Evolutionary conservation across 2,888 invertebrate species (phyloP).

Genomic region (Torymus aiolomorphi): DNA sequence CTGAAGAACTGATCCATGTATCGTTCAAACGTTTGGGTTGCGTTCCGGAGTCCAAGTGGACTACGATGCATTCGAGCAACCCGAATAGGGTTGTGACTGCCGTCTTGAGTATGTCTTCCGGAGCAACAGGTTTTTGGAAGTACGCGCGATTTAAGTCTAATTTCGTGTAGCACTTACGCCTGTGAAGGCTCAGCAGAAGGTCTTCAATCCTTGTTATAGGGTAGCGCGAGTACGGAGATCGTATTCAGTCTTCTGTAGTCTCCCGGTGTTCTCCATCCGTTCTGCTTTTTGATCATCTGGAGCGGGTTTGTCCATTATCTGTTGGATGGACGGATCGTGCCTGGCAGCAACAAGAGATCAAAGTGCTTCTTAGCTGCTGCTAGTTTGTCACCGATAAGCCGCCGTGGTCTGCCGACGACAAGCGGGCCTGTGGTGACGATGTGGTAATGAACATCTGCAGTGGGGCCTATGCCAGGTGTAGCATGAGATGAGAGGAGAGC

Average conservation of each 20-base stretch:
- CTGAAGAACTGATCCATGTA: no score
- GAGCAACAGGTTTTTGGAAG: no score
- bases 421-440: not conserved
- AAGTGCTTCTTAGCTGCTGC: not conserved
- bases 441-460: not conserved
- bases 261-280: not conserved
- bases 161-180: not conserved
- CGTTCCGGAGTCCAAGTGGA: no score
- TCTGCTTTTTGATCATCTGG: not conserved
- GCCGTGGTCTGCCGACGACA: not conserved
- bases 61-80: no score
- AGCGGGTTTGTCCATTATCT: not conserved
- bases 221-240: not conserved
- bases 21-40: no score
- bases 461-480: not conserved
- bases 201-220: not conserved
- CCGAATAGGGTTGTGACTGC: no score
- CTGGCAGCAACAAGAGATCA: not conserved
- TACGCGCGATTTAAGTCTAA: not conserved
- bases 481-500: no score
- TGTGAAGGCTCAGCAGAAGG: not conserved
- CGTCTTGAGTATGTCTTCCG: no score
- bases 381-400: no score
- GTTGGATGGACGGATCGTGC: not conserved
- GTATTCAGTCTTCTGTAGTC: not conserved